phyloP scores from a whole-genome alignment of 64 coral and sea anemone species.

The Exaiptasia diaphana region DNA sequence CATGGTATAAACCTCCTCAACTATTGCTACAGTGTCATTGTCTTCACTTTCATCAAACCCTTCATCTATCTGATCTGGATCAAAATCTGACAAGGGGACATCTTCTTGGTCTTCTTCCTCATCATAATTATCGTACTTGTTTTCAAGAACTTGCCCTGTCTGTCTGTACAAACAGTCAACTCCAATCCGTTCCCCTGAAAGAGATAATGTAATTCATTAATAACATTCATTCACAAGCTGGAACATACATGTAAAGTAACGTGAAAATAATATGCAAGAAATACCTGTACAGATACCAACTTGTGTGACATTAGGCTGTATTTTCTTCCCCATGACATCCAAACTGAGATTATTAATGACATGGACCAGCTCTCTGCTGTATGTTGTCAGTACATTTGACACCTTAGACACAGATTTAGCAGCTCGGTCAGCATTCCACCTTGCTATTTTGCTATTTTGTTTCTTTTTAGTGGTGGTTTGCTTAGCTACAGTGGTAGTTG shows the following conservation, averaged over 20 bases:
- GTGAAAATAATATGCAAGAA: neutral
- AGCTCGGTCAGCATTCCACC: slow-evolving; percentile 58
- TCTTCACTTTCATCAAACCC: slow-evolving; percentile 4
- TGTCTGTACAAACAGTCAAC: slow-evolving; percentile 12
- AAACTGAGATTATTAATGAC: too few species aligned
- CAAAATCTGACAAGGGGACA: slow-evolving; percentile 3
- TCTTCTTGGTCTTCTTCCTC: neutral
- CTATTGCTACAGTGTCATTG: slow-evolving; percentile 10
- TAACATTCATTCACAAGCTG: too few species aligned
- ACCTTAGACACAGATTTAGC: neutral
- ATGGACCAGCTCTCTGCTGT: too few species aligned
- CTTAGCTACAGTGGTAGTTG: too few species aligned
- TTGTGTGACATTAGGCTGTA: neutral
- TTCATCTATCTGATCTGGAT: neutral
- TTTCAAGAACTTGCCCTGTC: slow-evolving; percentile 9
- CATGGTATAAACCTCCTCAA: neutral
- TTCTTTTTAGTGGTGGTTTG: too few species aligned
- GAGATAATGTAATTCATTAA: too few species aligned
- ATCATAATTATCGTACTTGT: too few species aligned
- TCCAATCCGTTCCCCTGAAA: slow-evolving; percentile 25
- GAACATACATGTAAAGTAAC: neutral
- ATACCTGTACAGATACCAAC: slow-evolving; percentile 8
- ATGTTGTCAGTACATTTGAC: too few species aligned
- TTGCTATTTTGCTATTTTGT: too few species aligned
- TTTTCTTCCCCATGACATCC: neutral